These are phyloP conservation scores for Apodemus agrarius DNA, from an alignment of 2,797 vertebrate genomes.

Conservation along the genomic window DNA sequence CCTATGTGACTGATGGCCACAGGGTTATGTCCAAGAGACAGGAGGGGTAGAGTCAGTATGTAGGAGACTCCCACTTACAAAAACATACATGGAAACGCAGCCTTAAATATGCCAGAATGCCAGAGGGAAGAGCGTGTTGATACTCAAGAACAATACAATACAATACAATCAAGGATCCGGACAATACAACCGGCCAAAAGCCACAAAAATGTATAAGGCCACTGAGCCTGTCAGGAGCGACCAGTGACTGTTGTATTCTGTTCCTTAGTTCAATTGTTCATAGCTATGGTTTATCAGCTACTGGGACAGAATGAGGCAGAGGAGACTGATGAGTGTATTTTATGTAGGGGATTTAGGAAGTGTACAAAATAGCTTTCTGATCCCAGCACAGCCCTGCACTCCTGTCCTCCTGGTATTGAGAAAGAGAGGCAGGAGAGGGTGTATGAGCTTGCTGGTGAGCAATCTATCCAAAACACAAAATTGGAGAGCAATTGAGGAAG, in stretches of 20 bases:
- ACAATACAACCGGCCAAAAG: background rate
- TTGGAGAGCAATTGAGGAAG: background rate
- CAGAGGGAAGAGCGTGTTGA: background rate
- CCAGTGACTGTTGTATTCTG: background rate
- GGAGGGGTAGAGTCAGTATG: background rate
- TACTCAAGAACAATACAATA: background rate
- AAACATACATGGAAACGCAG: background rate
- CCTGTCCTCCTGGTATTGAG: background rate
- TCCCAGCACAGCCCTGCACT: no score
- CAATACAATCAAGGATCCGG: background rate
- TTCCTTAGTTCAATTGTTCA: background rate
- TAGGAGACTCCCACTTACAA: background rate
- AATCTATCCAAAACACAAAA: background rate
- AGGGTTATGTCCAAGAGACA: no score
- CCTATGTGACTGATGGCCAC: no score
- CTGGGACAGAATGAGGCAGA: constrained; percentile 19
- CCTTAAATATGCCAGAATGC: background rate
- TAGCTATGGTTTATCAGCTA: constrained; percentile 39
- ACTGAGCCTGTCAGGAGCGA: background rate
- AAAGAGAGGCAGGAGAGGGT: background rate
- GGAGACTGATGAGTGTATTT: constrained; percentile 24
- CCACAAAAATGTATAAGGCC: background rate
- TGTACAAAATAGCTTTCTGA: background rate
- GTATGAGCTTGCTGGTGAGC: background rate
- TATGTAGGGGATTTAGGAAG: background rate